phyloP scores from a whole-genome alignment of 2,797 vertebrate genomes.

The Uromys caudimaculatus region DNA sequence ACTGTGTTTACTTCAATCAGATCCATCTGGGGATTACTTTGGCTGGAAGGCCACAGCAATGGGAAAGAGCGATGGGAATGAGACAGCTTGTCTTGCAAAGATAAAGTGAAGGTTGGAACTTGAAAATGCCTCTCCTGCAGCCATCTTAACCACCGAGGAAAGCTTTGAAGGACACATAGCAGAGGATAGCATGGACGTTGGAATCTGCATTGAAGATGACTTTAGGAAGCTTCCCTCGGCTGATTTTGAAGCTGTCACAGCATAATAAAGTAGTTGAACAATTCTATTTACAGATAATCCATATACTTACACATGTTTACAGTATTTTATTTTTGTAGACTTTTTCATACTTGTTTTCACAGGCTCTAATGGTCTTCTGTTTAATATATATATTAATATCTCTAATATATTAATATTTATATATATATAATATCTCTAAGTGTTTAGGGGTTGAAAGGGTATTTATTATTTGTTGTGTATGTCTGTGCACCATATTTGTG shows the following conservation, averaged over 20 bases:
- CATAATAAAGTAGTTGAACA: slow-evolving; percentile 86
- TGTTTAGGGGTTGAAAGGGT: not conserved
- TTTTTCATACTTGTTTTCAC: slow-evolving; percentile 91
- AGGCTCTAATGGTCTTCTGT: slow-evolving; percentile 78
- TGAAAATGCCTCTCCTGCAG: slow-evolving; percentile 98
- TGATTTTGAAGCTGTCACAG: slow-evolving; percentile 98
- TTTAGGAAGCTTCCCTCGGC: slow-evolving; percentile 97
- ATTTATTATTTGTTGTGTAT: not conserved
- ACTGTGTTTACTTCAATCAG: slow-evolving; percentile 97
- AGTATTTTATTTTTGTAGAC: slow-evolving; percentile 85
- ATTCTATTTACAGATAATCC: slow-evolving; percentile 62
- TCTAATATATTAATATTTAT: no score
- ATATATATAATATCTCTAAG: not conserved
- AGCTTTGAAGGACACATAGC: slow-evolving; percentile 99
- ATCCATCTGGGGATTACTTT: slow-evolving; percentile 96
- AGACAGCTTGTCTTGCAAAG: slow-evolving; percentile 98
- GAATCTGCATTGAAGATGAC: slow-evolving; percentile 97
- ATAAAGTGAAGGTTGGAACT: slow-evolving; percentile 96
- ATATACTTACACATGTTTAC: slow-evolving; percentile 77
- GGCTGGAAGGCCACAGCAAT: slow-evolving; percentile 89
- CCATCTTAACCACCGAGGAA: slow-evolving; percentile 98
- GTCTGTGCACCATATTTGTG: no score
- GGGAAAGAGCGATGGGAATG: slow-evolving; percentile 98
- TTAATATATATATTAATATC: not conserved
- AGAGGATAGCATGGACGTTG: slow-evolving; percentile 98